These are phyloP conservation scores for Trissoscelio sp. DNA, from an alignment of 2,888 invertebrate species.

Conservation along the genomic window DNA sequence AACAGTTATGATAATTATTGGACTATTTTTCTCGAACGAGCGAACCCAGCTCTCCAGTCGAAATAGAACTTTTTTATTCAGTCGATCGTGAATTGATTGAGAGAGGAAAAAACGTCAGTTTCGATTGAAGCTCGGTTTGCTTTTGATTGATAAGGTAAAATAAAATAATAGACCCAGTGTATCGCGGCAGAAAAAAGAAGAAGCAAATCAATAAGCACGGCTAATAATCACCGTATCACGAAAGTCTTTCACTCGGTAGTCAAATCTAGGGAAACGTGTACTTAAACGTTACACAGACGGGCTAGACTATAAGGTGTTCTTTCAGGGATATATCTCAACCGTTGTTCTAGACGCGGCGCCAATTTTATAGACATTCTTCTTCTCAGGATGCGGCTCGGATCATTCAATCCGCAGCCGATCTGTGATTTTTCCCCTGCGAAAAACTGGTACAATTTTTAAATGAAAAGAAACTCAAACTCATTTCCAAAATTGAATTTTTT, in stretches of 20 bases:
- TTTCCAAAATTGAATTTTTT: too few relatives aligned
- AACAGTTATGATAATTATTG: conserved; percentile 5
- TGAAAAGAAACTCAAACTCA: too few relatives aligned
- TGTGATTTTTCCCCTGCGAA: conserved; percentile 28
- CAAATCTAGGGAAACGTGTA: conserved; percentile 49
- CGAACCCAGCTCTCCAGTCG: too few relatives aligned
- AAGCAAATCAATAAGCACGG: conserved; percentile 44
- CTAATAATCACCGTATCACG: conserved; percentile 63
- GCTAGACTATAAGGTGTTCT: conserved; percentile 59
- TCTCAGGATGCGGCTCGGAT: conserved; percentile 42
- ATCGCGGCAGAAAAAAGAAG: neutral
- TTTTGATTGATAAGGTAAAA: conserved; percentile 7
- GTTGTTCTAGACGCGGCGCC: conserved; percentile 45
- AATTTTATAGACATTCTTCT: conserved; percentile 59
- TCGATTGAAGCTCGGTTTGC: neutral
- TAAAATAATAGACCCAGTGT: conserved; percentile 1
- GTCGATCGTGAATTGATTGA: too few relatives aligned
- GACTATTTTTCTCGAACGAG: conserved; percentile 14
- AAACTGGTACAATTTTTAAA: neutral
- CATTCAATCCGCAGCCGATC: conserved; percentile 3
- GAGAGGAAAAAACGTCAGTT: too few relatives aligned
- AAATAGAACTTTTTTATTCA: too few relatives aligned
- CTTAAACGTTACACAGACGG: conserved; percentile 49
- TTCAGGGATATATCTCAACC: conserved; percentile 58
- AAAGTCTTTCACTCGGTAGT: conserved; percentile 66